Percentiles rank a stretch among this genome's conserved stretches.
phyloP scores from a whole-genome alignment of 1,140 invertebrate species.

The Pseudomyrmex cubaensis region DNA sequence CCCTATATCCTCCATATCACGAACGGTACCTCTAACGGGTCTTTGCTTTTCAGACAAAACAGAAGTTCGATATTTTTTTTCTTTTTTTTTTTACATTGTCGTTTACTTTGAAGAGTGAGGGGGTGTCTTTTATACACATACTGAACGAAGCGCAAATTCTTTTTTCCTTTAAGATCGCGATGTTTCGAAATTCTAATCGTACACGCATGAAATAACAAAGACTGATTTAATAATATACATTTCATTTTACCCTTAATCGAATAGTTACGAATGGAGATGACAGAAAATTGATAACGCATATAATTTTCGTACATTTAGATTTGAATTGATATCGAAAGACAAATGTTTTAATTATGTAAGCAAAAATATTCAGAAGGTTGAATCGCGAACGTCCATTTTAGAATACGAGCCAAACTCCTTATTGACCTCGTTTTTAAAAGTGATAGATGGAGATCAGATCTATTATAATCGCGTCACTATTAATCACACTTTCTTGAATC shows the following conservation, averaged over 20 bases:
- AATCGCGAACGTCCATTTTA: background rate
- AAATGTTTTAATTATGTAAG: background rate
- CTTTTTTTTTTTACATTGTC: constrained; percentile 14
- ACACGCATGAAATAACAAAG: no score
- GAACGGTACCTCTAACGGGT: constrained; percentile 70
- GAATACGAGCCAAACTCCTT: background rate
- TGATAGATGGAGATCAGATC: background rate
- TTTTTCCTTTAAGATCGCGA: no score
- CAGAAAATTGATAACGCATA: background rate
- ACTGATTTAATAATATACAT: background rate
- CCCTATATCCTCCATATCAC: constrained; percentile 39
- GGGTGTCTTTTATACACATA: constrained; percentile 1
- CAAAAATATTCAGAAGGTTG: constrained; percentile 11
- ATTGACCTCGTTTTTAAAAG: background rate
- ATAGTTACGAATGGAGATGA: no score
- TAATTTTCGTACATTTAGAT: background rate
- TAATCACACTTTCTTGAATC: background rate
- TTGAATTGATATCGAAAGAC: background rate
- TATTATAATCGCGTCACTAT: background rate
- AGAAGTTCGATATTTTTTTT: constrained; percentile 44
- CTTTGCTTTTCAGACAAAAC: constrained; percentile 68
- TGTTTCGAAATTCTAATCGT: no score
- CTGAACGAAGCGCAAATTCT: no score
- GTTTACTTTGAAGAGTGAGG: constrained; percentile 28
- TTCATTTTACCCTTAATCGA: background rate